Evolutionary conservation across 2,797 vertebrate genomes (phyloP).

Genomic region (Sparidentex hasta): DNA sequence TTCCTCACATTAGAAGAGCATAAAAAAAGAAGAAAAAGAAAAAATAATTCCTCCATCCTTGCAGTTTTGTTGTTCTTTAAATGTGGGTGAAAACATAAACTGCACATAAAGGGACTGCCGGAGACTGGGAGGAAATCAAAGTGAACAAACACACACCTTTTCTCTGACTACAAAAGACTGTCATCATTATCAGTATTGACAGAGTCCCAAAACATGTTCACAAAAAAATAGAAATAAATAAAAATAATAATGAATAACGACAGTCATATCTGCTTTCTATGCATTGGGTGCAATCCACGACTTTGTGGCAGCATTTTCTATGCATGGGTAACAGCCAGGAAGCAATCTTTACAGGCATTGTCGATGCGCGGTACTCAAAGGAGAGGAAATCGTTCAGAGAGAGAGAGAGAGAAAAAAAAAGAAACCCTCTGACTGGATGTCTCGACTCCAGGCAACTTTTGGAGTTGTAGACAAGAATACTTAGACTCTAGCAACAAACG

Average conservation of each 20-base stretch:
- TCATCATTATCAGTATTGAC: constrained; percentile 51
- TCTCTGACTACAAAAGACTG: constrained; percentile 46
- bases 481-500: constrained; percentile 22
- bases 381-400: constrained; percentile 49
- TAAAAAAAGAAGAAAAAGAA: background rate
- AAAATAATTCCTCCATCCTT: background rate
- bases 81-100: constrained; percentile 36
- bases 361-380: constrained; percentile 40
- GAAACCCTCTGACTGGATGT: constrained; percentile 17
- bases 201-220: constrained; percentile 51
- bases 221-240: constrained; percentile 1
- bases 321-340: constrained; percentile 74
- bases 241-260: constrained; percentile 3
- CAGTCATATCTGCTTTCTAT: constrained; percentile 66
- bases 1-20: constrained; percentile 8
- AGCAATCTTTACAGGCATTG: constrained; percentile 65
- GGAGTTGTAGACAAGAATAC: constrained; percentile 36
- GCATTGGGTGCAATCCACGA: constrained; percentile 67
- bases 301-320: constrained; percentile 52
- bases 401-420: constrained; percentile 9
- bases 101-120: constrained; percentile 13
- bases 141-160: constrained; percentile 39
- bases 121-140: constrained; percentile 36
- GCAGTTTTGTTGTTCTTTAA: constrained; percentile 12
- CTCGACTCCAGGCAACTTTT: constrained; percentile 24